These are phyloP conservation scores for Meleagris gallopavo DNA, from an alignment of 2,113 vertebrate genomes.

Conservation along the genomic window DNA sequence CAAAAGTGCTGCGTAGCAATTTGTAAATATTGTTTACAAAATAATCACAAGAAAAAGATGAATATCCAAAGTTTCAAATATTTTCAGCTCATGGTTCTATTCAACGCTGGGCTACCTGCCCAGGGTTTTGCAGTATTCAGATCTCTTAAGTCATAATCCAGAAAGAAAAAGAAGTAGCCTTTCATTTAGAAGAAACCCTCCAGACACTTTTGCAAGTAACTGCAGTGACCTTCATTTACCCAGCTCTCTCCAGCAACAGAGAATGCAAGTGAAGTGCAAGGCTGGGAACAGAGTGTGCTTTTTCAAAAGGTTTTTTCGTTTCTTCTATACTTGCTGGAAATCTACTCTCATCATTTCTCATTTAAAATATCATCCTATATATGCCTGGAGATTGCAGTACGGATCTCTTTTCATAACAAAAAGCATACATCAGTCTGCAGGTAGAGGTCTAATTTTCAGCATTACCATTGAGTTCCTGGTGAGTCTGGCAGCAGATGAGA, in stretches of 20 bases:
- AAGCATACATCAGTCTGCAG: neutral
- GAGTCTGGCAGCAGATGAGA: neutral
- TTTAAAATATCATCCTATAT: slow-evolving; percentile 29
- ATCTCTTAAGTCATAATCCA: slow-evolving; percentile 11
- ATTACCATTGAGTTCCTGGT: neutral
- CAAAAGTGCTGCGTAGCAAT: slow-evolving; percentile 22
- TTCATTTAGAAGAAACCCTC: slow-evolving; percentile 40
- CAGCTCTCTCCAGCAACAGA: neutral
- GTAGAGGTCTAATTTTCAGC: slow-evolving; percentile 26
- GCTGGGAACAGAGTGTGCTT: slow-evolving; percentile 27
- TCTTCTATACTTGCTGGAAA: slow-evolving; percentile 34
- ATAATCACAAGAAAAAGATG: slow-evolving; percentile 9
- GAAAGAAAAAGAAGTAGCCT: slow-evolving; percentile 48
- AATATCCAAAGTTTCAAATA: slow-evolving; percentile 4
- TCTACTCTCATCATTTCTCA: slow-evolving; percentile 33
- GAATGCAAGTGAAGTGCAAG: slow-evolving; percentile 12
- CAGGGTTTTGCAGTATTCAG: slow-evolving; percentile 8
- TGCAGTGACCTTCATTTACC: slow-evolving; percentile 53
- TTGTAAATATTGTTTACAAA: slow-evolving; percentile 19
- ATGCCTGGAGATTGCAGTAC: neutral
- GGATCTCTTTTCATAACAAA: slow-evolving; percentile 14
- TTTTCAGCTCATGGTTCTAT: neutral
- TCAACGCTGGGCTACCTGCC: neutral
- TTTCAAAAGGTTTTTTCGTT: slow-evolving; percentile 53
- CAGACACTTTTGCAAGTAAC: slow-evolving; percentile 7